Conservation (phyloP, 2,797 vertebrate genomes). For the Anguilla obscura region DNA sequence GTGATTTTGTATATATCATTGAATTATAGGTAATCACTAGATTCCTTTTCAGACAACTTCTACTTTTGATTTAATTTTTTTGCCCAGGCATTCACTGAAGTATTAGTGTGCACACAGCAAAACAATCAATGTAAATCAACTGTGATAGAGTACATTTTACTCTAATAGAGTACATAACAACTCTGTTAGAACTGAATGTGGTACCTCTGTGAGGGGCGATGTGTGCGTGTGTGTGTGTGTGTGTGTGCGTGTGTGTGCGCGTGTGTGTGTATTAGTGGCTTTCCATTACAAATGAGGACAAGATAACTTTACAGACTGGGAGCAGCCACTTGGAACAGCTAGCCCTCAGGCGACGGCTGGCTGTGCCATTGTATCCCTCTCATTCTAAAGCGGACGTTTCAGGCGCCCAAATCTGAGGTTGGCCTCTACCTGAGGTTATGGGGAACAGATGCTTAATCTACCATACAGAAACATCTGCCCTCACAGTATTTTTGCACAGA, state of each 20-base stretch:
- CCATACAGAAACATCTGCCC: constrained; percentile 59
- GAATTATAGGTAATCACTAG: background rate
- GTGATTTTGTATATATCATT: constrained; percentile 24
- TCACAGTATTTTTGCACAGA: constrained; percentile 47
- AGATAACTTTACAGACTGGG: constrained; percentile 62
- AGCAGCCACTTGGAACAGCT: constrained; percentile 54
- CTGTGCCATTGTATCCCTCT: constrained; percentile 54
- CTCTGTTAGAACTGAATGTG: no score
- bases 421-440: constrained; percentile 56
- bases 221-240: constrained; percentile 39
- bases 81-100: no score
- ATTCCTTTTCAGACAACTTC: background rate
- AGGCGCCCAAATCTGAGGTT: constrained; percentile 48
- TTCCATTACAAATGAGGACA: constrained; percentile 66
- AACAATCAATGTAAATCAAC: constrained; percentile 4
- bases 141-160: no score
- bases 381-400: constrained; percentile 54
- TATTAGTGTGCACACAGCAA: background rate
- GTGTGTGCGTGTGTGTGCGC: constrained; percentile 36
- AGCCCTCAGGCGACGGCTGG: constrained; percentile 55
- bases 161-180: no score
- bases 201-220: no score
- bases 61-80: no score
- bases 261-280: constrained; percentile 55
- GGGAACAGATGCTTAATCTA: constrained; percentile 61